Evolutionary conservation across 2,797 vertebrate species (phyloP), one percentile per base, ranked within the genome.

Genomic region (Anguilla anguilla): DNA sequence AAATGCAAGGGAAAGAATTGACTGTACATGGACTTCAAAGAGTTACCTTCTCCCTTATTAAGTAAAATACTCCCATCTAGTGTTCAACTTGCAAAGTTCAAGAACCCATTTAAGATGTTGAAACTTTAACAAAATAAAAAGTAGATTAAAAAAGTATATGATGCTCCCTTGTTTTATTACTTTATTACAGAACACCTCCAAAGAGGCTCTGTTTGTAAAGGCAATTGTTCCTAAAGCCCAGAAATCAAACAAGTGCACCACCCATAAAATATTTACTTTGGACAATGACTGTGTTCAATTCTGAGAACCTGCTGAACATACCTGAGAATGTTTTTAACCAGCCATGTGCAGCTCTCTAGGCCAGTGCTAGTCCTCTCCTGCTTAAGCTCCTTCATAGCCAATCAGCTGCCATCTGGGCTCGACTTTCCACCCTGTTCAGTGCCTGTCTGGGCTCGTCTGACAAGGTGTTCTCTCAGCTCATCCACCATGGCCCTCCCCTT

Each of bases 281-380:
- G 22, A 64, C 22, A 22, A 17, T 64, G 59, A 53, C 1, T 53
- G 0, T 1, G 1, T 2, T 89, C 69, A 0, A 93, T 0, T 28
- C 28, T 64, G 7, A 86, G 5, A 19, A 89, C 90, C n/a, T 39
- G 90, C 11, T 89, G 7, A 0, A 94, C 83, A 86, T 93, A 93
- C 2, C 2, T 86, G 35, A 92, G 90, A 0, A 57, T 55, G 87
- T 90, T 64, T 0, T 85, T 88, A 57, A 94, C 93, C 0, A 91
- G 86, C 90, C 89, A 94, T 51, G 88, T 25, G 74, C 86, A 85
- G 0, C 15, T 59, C 0, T 88, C 87, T 0, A 90, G 85, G 49
- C 25, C 22, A 7, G 49, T 61, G 43, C 81, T 49, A 15, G 51
- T 31, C 28, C 17, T 28, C 25, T n/a, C 64, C n/a, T 81, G 39